Percentiles rank a stretch among this genome's conserved stretches.
Conservation (phyloP, 2,797 vertebrate species). For the Hydrocynus forskahlii region DNA sequence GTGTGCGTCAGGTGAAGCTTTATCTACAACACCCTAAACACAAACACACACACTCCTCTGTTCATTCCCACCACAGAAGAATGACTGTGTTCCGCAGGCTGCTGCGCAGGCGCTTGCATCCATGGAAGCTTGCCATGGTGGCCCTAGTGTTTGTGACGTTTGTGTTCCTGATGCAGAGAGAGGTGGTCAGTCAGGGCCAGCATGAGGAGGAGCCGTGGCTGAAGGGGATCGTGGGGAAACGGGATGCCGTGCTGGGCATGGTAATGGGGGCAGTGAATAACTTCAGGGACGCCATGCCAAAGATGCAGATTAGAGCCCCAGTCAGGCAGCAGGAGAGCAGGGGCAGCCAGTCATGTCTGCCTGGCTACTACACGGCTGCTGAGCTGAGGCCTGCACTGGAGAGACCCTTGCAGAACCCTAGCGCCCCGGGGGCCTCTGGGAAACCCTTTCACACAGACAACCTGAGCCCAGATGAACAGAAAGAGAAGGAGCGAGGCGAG, state of each 20-base stretch:
- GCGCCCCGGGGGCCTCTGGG: conserved; percentile 90
- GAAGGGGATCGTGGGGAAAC: conserved; percentile 82
- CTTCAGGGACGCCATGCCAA: conserved; percentile 91
- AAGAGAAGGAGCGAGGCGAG: conserved; percentile 91
- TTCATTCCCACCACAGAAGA: conserved; percentile 62
- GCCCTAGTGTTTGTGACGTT: conserved; percentile 89
- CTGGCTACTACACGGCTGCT: conserved; percentile 87
- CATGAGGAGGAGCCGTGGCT: conserved; percentile 88
- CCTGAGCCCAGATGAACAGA: conserved; percentile 85
- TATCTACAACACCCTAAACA: conserved; percentile 47
- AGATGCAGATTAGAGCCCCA: conserved; percentile 97
- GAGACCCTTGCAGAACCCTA: conserved; percentile 86
- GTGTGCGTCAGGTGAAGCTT: conserved; percentile 63
- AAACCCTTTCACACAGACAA: conserved; percentile 85
- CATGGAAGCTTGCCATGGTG: conserved; percentile 86
- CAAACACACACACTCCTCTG: conserved; percentile 23
- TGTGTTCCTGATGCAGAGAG: conserved; percentile 95
- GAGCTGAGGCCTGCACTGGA: conserved; percentile 89
- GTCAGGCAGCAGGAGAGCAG: conserved; percentile 78
- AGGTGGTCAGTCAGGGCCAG: conserved; percentile 85
- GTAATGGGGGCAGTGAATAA: conserved; percentile 95
- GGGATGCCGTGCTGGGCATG: conserved; percentile 88
- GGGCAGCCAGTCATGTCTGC: conserved; percentile 79
- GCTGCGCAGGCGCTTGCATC: conserved; percentile 83
- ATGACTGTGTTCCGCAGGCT: conserved; percentile 86